Base-by-base conservation (phyloP, 2,113 vertebrate genomes). In the Spea multiplicata region DNA sequence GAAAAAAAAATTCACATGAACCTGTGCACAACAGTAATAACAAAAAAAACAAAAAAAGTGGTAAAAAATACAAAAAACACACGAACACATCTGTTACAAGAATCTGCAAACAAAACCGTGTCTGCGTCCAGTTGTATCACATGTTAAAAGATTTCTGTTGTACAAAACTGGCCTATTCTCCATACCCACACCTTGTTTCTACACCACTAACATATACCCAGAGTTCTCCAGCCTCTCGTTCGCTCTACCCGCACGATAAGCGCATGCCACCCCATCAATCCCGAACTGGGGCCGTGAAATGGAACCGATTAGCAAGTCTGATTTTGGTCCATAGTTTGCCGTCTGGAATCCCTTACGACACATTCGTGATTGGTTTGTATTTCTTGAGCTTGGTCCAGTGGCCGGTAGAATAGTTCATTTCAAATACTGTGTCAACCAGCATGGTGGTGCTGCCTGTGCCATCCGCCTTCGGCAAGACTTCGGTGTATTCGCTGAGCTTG, bases 341-440 rank as follows among this genome's bases (percentile, higher is more conserved):
- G 57, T 47, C 66, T 53, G 62, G 80, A 75, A 76, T 81, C 70
- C 71, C 87, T 96, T 94, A 99, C 67, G 97, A 97, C 78, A 91
- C 92, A 3, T 95, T 97, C 86, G 96, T 96, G 88, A 99, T 96
- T 83, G 97, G 97, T 88, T 99, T 99, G 93, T 98, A 97, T 89
- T 99, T 99, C 92, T 98, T 99, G 90, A 99, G 97, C 81, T 97
- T 95, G 49, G 95, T 98, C 97, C 97, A 99, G 93, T 99, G 95
- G 85, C 97, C 97, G 4, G 97, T 99, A 74, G 95, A 95, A 80
- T 99, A 99, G 95, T 99, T 99, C 97, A 99, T 99, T 93, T 99
- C 97, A 75, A 99, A 99, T 83, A 99, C 96, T 0, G 97, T 99
- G 88, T 99, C 97, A 81, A 99, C 97, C 86, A 99, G 90, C 97